Evolutionary conservation across 1,140 invertebrate species (phyloP), one percentile per base, ranked within the genome.

Genomic region (Laupala kohalensis): DNA sequence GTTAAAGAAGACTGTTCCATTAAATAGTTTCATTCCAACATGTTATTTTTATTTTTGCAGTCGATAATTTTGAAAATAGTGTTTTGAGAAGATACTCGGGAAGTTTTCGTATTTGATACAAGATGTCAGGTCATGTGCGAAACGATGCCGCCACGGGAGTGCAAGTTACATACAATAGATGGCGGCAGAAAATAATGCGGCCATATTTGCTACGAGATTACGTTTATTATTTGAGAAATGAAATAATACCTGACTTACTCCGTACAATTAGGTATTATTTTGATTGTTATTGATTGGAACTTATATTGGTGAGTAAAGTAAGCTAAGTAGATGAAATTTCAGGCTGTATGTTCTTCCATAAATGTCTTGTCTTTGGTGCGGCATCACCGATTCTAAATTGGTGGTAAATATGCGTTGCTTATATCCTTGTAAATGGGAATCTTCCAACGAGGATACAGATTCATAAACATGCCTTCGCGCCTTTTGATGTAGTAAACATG

Each of bases 151-250:
- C 9, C 12, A 19, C 2, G 37, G 19, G 63, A 70, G 69, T 70
- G 28, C 69, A 13, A 15, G 37, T 5, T 30, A 70, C 1, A 9
- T 23, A 64, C 69, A 70, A 70, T 70, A 70, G 69, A 70, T 70
- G 69, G 69, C 69, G 69, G 9, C 37, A 27, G 37, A 70, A 64
- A 63, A 70, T 63, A 15, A 23, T 62, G 69, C 69, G 37, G 69
- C 69, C 69, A 70, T 70, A 29, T 70, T 70, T 70, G 69, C 63
- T 70, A 63, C 24, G n/a, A 63, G 25, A n/a, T 24, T 70, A 37
- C 69, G 69, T 70, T 70, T 70, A 64, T 70, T 25, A 63, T 70
- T 70, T 70, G 6, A 23, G 69, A 53, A 25, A 37, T 70, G 37
- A 70, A 24, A 24, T 62, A 27, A 63, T 70, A 6, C n/a, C 25